These are phyloP conservation scores for Phaethornis superciliosus DNA, from an alignment of 2,113 vertebrate genomes.

Conservation along the genomic window DNA sequence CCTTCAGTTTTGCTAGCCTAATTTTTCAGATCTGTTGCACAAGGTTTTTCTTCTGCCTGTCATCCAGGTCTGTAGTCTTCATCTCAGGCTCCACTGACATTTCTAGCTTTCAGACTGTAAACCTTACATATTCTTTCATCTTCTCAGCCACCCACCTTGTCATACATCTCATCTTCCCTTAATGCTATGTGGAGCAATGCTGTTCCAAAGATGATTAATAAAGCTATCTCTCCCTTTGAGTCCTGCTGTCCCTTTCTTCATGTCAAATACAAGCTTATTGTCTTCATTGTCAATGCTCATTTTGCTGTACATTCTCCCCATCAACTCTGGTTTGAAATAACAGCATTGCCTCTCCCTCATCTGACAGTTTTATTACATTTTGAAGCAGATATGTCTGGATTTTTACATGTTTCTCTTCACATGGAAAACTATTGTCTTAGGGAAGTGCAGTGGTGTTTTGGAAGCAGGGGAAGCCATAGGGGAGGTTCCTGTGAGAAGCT, in stretches of 20 bases:
- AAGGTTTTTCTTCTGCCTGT: neutral
- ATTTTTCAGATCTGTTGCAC: neutral
- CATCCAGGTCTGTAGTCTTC: neutral
- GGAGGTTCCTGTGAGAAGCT: too few relatives aligned
- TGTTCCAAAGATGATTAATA: neutral
- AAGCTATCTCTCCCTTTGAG: neutral
- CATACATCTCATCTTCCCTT: neutral
- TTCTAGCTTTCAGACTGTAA: neutral
- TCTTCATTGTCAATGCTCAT: neutral
- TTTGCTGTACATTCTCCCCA: neutral
- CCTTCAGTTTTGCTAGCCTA: neutral
- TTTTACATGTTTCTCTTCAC: neutral
- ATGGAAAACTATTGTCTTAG: too few relatives aligned
- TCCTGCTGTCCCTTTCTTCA: neutral
- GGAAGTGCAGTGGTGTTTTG: too few relatives aligned
- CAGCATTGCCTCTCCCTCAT: neutral
- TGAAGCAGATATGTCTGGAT: neutral
- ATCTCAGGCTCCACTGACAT: neutral
- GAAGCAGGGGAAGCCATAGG: too few relatives aligned
- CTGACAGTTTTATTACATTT: constrained; percentile 7
- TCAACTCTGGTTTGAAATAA: neutral
- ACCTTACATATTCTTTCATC: neutral
- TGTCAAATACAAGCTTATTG: neutral
- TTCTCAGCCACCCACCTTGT: neutral
- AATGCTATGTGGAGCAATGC: neutral